Percentiles rank a stretch among this genome's conserved stretches.
Conservation (phyloP, 2,888 invertebrate species). For the Branchellion lobata region DNA sequence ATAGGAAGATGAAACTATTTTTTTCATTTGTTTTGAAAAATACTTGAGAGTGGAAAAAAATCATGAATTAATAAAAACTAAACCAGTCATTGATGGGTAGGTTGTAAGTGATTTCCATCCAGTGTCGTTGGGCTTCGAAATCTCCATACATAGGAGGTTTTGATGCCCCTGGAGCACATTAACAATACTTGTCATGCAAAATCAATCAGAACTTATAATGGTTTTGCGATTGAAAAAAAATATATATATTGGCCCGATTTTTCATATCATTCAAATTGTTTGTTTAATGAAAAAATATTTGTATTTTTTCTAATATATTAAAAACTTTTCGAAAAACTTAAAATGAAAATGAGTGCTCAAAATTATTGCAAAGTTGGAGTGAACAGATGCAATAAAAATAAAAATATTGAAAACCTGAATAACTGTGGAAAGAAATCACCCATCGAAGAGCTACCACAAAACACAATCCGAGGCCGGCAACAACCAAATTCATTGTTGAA, state of each 20-base stretch:
- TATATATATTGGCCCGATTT: no score
- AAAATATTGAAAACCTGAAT: constrained; percentile 48
- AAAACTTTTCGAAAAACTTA: background rate
- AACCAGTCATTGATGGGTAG: constrained; percentile 70
- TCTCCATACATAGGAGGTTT: constrained; percentile 91
- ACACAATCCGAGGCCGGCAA: background rate
- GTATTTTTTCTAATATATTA: background rate
- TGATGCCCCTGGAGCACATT: constrained; percentile 54
- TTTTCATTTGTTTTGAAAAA: no score
- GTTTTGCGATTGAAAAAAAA: no score
- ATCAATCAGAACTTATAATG: background rate
- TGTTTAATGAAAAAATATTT: background rate
- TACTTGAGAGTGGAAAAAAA: no score
- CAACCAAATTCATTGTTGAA: background rate
- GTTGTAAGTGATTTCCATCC: constrained; percentile 95
- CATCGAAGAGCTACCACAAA: constrained; percentile 46
- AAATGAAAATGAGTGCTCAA: background rate
- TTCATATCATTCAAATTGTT: no score
- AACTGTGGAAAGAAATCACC: constrained; percentile 47
- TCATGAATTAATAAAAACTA: background rate
- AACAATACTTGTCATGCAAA: background rate
- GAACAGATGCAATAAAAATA: no score
- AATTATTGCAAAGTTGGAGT: background rate
- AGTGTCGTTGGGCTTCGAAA: constrained; percentile 97
- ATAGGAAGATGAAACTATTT: no score